These are phyloP conservation scores for Eulemur rufifrons DNA, from an alignment of 2,113 vertebrate genomes.

Conservation along the genomic window DNA sequence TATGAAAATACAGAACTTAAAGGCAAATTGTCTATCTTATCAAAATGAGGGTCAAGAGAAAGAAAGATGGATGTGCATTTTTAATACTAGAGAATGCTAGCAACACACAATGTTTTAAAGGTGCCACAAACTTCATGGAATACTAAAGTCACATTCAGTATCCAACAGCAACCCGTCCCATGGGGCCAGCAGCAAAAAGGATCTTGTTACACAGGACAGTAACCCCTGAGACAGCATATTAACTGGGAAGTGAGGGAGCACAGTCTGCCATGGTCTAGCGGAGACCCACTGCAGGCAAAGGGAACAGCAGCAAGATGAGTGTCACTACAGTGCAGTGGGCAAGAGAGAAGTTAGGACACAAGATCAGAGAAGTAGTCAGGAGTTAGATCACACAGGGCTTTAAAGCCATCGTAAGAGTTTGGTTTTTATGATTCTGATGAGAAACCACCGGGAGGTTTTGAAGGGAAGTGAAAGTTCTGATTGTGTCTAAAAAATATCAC, in stretches of 20 bases:
- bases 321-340: not conserved
- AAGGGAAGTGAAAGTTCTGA: slow-evolving; percentile 47
- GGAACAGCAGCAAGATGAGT: not conserved
- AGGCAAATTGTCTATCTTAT: not conserved
- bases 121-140: not conserved
- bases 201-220: not conserved
- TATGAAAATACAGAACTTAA: not conserved
- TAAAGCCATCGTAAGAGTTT: not conserved
- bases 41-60: not conserved
- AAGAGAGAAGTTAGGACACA: not conserved
- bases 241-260: not conserved
- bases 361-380: not conserved
- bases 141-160: not conserved
- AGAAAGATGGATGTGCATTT: not conserved
- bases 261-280: not conserved
- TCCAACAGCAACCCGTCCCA: not conserved
- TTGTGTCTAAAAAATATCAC: not conserved
- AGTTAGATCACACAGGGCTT: not conserved
- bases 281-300: not conserved
- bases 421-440: not conserved
- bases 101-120: not conserved
- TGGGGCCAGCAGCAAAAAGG: not conserved
- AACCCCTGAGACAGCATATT: fast-evolving
- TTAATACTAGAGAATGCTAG: not conserved
- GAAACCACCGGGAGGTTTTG: not conserved